Percentiles rank a stretch among this genome's conserved stretches.
phyloP scores from a whole-genome alignment of 2,797 vertebrate genomes.

The Phoxinus dragarum region DNA sequence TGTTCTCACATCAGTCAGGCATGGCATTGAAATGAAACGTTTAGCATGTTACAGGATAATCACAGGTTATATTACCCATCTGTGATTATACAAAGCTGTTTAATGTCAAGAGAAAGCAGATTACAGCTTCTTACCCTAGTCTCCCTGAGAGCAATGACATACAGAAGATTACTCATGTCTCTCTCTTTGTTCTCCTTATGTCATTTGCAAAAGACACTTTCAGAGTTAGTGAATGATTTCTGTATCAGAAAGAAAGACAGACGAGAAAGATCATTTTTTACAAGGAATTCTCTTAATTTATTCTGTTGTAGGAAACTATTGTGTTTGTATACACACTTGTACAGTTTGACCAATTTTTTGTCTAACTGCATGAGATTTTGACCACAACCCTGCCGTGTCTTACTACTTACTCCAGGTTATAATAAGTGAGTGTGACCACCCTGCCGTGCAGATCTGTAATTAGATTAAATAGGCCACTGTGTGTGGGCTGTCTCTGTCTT shows the following conservation, averaged over 20 bases:
- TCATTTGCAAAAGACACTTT: constrained; percentile 6
- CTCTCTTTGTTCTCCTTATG: constrained; percentile 1
- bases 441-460: constrained; percentile 71
- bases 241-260: background rate
- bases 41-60: constrained; percentile 44
- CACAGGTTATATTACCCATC: constrained; percentile 56
- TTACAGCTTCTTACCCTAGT: constrained; percentile 60
- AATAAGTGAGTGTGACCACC: constrained; percentile 65
- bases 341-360: background rate
- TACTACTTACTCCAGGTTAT: constrained; percentile 60
- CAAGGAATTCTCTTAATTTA: background rate
- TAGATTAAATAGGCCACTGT: constrained; percentile 69
- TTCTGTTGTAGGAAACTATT: background rate
- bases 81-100: constrained; percentile 68
- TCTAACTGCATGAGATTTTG: background rate
- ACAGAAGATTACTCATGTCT: constrained; percentile 32
- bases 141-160: constrained; percentile 25
- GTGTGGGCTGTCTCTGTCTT: constrained; percentile 26
- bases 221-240: background rate
- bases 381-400: constrained; percentile 27
- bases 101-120: constrained; percentile 66
- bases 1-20: background rate
- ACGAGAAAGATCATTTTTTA: background rate
- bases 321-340: background rate
- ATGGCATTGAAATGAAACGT: constrained; percentile 9